Evolutionary conservation across 1,140 invertebrate species (phyloP).

Genomic region (Lordiphosa collinella): DNA sequence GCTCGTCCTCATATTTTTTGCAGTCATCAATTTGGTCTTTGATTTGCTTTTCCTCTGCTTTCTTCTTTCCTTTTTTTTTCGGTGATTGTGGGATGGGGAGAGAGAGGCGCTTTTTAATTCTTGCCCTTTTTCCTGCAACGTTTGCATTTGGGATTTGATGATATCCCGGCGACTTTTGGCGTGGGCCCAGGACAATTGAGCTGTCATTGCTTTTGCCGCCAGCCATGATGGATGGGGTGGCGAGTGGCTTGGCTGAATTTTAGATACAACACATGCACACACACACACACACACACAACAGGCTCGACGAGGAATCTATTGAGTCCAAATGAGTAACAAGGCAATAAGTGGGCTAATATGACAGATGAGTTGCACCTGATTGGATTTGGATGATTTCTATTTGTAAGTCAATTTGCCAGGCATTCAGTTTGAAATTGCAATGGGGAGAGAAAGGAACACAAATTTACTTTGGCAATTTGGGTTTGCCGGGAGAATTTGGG

Average conservation of each 20-base stretch:
- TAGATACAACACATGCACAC: slow-evolving; percentile 8
- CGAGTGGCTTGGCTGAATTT: slow-evolving; percentile 9
- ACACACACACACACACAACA: too few species aligned
- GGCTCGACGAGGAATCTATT: not conserved
- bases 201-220: slow-evolving; percentile 31
- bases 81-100: slow-evolving; percentile 5
- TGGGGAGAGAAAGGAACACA: too few species aligned
- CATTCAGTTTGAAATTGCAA: slow-evolving; percentile 29
- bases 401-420: slow-evolving; percentile 21
- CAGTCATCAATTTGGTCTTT: slow-evolving; percentile 57
- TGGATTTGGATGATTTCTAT: slow-evolving; percentile 1
- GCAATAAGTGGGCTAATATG: slow-evolving; percentile 32
- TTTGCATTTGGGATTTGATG: slow-evolving; percentile 61
- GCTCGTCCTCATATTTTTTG: slow-evolving; percentile 41
- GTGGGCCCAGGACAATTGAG: slow-evolving; percentile 43
- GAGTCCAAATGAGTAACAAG: not conserved
- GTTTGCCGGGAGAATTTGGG: too few species aligned
- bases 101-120: slow-evolving; percentile 42
- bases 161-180: slow-evolving; percentile 32
- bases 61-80: slow-evolving; percentile 2
- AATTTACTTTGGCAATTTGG: not conserved
- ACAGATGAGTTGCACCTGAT: slow-evolving; percentile 35
- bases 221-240: slow-evolving; percentile 52
- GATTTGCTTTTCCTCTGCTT: slow-evolving; percentile 27
- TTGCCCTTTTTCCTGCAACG: slow-evolving; percentile 51